Percentiles rank a stretch among this genome's conserved stretches.
These are phyloP conservation scores for Magallana nippona DNA, from an alignment of 2,888 invertebrate species.

Conservation along the genomic window DNA sequence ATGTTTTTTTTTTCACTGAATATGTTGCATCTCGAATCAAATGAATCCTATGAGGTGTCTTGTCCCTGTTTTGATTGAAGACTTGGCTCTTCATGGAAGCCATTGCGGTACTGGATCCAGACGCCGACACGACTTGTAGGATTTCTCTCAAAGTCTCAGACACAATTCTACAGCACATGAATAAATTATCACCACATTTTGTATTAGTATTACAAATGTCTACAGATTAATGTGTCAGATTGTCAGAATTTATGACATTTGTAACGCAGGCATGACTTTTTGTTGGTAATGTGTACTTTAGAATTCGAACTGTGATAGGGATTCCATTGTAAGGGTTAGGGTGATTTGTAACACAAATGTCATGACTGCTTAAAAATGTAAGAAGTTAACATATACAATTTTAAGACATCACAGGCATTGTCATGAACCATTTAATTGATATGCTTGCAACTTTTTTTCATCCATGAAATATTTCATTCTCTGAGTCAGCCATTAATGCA, in stretches of 20 bases:
- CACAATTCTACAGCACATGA: not conserved
- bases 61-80: not conserved
- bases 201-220: not conserved
- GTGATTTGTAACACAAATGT: too few species aligned
- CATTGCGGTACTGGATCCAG: too few species aligned
- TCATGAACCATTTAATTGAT: too few species aligned
- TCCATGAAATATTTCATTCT: too few species aligned
- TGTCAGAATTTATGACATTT: not conserved
- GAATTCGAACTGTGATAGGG: not conserved
- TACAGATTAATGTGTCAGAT: not conserved
- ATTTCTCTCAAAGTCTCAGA: not conserved
- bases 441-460: too few species aligned
- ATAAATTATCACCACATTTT: not conserved
- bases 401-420: too few species aligned
- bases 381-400: too few species aligned
- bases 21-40: not conserved
- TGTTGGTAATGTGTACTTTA: not conserved
- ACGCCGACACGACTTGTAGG: too few species aligned
- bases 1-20: not conserved
- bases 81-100: not conserved
- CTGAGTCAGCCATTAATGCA: too few species aligned
- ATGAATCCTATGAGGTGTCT: not conserved
- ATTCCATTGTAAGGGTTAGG: too few species aligned
- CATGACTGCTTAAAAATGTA: too few species aligned
- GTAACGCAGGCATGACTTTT: not conserved